These are phyloP conservation scores for Drosophila ezoana DNA, from an alignment of 2,888 invertebrate genomes.

Conservation along the genomic window DNA sequence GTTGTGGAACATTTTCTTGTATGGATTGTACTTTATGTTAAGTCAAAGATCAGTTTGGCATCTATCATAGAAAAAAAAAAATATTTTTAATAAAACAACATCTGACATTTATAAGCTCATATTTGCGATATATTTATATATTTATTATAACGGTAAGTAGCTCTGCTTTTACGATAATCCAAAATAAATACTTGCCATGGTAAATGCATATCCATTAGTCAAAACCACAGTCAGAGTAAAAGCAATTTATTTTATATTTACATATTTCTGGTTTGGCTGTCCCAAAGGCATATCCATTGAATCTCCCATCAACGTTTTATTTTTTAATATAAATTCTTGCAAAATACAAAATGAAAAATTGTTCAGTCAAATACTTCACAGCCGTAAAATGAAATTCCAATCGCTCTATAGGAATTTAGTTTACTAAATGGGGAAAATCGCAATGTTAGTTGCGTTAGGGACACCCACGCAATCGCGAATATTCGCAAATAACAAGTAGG, in stretches of 20 bases:
- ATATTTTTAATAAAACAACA: too few species aligned
- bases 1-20: constrained; percentile 40
- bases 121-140: neutral
- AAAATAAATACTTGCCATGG: neutral
- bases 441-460: constrained; percentile 13
- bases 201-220: neutral
- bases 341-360: constrained; percentile 22
- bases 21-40: constrained; percentile 35
- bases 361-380: constrained; percentile 18
- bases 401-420: constrained; percentile 30
- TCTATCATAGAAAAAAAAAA: neutral
- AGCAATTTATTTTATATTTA: neutral
- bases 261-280: neutral
- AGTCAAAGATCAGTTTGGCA: constrained; percentile 4
- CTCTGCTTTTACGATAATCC: constrained; percentile 13
- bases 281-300: neutral
- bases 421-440: constrained; percentile 24
- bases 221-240: too few species aligned
- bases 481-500: neutral
- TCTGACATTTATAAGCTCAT: too few species aligned
- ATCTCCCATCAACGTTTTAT: neutral
- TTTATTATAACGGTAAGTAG: neutral
- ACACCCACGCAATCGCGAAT: constrained; percentile 19
- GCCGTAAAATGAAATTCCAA: constrained; percentile 1
- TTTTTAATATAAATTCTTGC: constrained; percentile 20